A percentile compares a stretch with the other conserved stretches of the same genome.
phyloP scores from a whole-genome alignment of 1,140 invertebrate species.

The Probaryconus sp. region DNA sequence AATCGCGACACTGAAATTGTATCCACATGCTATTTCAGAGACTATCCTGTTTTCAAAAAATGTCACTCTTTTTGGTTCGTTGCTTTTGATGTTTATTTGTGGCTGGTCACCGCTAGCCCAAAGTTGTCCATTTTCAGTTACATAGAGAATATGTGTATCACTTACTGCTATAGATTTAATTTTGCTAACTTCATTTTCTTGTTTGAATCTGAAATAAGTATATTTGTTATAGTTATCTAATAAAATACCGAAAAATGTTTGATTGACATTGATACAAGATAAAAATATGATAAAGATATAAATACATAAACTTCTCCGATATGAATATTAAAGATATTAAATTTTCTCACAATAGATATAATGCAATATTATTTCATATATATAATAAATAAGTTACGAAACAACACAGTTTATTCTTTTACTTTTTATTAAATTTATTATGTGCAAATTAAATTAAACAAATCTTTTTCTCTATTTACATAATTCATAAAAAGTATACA shows the following conservation, averaged over 20 bases:
- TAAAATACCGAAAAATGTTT: neutral
- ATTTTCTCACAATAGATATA: no score
- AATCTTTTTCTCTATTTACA: no score
- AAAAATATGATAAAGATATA: neutral
- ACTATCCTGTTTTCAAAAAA: conserved; percentile 84
- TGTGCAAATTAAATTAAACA: neutral
- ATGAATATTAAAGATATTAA: no score
- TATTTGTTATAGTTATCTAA: conserved; percentile 2
- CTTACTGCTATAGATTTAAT: conserved; percentile 81
- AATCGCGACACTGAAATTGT: conserved; percentile 83
- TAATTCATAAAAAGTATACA: no score
- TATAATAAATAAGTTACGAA: no score
- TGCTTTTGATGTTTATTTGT: conserved; percentile 82
- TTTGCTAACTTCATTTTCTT: conserved; percentile 81
- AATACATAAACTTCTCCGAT: no score
- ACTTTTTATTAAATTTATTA: no score
- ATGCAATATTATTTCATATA: no score
- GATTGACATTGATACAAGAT: neutral
- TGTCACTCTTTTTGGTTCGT: conserved; percentile 81
- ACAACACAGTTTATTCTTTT: no score
- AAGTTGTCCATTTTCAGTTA: conserved; percentile 84
- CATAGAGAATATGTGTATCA: conserved; percentile 81
- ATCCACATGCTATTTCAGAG: conserved; percentile 82
- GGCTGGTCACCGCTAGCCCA: conserved; percentile 86
- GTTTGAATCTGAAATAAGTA: conserved; percentile 75